phyloP scores from a whole-genome alignment of 2,113 vertebrate species.

The Piprites chloris region DNA sequence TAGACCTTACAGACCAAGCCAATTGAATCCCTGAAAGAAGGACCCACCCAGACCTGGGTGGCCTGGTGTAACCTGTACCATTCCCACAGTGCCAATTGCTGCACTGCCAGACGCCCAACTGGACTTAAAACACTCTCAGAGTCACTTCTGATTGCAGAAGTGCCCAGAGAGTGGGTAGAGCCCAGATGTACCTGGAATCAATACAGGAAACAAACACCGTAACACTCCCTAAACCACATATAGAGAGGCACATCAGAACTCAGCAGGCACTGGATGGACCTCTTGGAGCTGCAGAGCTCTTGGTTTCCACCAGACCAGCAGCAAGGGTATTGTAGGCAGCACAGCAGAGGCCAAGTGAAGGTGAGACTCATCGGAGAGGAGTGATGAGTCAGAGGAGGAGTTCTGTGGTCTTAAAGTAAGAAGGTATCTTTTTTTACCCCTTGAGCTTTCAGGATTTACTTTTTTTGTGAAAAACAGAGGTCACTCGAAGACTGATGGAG shows the following conservation, averaged over 20 bases:
- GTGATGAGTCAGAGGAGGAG: background rate
- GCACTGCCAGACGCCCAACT: background rate
- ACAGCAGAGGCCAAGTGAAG: background rate
- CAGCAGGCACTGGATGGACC: background rate
- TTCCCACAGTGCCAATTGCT: accelerated
- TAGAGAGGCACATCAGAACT: accelerated
- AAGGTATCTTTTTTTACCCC: no score
- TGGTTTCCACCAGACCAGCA: background rate
- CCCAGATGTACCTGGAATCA: accelerated
- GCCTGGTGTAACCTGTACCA: background rate
- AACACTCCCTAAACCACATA: background rate
- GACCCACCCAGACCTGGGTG: background rate
- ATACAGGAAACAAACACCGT: background rate
- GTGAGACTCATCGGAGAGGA: accelerated
- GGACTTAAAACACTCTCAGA: background rate
- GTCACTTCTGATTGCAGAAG: background rate
- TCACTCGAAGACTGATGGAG: background rate
- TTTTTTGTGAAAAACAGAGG: background rate
- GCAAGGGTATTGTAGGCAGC: background rate
- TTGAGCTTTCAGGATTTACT: background rate
- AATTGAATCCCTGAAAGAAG: background rate
- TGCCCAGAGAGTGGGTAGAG: no score
- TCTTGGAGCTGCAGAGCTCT: background rate
- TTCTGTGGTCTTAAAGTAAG: background rate
- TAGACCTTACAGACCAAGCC: background rate